Percentiles rank a stretch among this genome's conserved stretches.
These are phyloP conservation scores for Gopherus flavomarginatus DNA, from an alignment of 2,113 vertebrate genomes.

Conservation along the genomic window DNA sequence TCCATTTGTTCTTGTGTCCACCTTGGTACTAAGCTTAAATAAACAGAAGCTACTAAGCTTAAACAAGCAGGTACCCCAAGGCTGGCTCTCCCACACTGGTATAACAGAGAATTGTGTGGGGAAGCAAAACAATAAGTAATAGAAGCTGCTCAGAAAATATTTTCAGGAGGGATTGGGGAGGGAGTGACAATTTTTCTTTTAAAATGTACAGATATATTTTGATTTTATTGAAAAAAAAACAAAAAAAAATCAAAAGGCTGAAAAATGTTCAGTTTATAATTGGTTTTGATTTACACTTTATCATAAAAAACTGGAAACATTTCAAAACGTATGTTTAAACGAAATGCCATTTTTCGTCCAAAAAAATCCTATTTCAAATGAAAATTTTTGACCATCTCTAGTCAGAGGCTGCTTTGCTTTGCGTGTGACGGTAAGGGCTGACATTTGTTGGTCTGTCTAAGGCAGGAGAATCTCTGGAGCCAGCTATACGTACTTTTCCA, in stretches of 20 bases:
- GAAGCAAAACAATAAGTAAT: neutral
- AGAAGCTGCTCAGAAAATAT: neutral
- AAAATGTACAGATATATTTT: neutral
- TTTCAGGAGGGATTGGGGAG: neutral
- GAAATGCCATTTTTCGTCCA: neutral
- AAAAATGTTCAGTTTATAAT: neutral
- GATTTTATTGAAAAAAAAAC: neutral
- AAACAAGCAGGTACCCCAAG: too few relatives aligned
- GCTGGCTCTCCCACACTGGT: neutral
- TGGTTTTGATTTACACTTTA: rapidly evolving
- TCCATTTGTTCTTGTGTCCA: too few relatives aligned
- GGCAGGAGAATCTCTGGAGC: neutral
- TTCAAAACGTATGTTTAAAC: neutral
- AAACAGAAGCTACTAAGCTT: too few relatives aligned
- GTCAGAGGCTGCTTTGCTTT: neutral
- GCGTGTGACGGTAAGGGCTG: neutral
- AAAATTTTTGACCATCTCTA: neutral
- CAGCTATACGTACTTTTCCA: rapidly evolving
- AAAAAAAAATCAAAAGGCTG: neutral
- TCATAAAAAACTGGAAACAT: neutral
- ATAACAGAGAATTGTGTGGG: neutral
- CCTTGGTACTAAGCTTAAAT: too few relatives aligned
- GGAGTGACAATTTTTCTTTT: conserved; percentile 13
- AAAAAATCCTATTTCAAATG: rapidly evolving
- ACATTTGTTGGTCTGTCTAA: rapidly evolving